Evolutionary conservation across 2,888 invertebrate species (phyloP).

Genomic region (Acanthosepion lycidas): DNA sequence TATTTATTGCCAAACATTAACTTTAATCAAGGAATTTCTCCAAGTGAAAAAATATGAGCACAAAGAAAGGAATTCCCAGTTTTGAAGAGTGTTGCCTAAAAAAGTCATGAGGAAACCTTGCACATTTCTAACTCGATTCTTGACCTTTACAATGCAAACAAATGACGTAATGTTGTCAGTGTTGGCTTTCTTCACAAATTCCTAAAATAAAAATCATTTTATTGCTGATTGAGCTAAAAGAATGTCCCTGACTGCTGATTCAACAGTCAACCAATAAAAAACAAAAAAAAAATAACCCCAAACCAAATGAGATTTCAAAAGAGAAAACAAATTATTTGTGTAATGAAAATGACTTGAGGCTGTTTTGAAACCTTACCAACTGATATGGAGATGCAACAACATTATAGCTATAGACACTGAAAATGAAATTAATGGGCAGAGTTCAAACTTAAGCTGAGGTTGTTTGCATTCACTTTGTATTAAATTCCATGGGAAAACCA

Average conservation of each 20-base stretch:
- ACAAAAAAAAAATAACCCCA: background rate
- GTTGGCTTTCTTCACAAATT: background rate
- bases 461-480: too few relatives aligned
- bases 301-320: background rate
- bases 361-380: background rate
- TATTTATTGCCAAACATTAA: background rate
- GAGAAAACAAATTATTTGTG: constrained; percentile 1
- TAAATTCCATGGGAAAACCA: too few relatives aligned
- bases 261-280: background rate
- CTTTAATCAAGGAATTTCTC: background rate
- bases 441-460: too few relatives aligned
- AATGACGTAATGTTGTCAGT: background rate
- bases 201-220: background rate
- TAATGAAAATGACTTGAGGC: background rate
- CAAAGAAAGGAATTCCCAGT: background rate
- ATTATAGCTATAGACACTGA: too few relatives aligned
- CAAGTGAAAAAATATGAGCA: background rate
- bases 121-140: background rate
- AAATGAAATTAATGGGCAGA: too few relatives aligned
- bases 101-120: background rate
- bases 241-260: background rate
- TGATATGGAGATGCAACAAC: too few relatives aligned
- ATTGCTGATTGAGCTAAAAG: background rate
- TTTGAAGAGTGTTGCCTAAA: background rate
- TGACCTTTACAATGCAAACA: background rate